phyloP scores from a whole-genome alignment of 2,113 vertebrate genomes.

The Hemibagrus wyckioides region DNA sequence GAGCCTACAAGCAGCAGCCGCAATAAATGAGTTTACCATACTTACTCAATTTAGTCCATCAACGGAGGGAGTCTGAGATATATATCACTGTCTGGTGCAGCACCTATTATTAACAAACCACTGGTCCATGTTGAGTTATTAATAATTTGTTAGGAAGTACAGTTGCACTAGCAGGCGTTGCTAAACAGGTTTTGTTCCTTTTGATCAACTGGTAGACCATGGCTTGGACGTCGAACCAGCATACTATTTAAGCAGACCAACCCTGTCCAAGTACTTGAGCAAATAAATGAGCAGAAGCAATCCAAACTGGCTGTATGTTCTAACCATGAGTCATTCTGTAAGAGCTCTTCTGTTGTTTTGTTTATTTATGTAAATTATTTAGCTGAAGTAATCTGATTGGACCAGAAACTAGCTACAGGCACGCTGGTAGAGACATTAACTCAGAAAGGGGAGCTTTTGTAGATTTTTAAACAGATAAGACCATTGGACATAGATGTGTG shows the following conservation, averaged over 20 bases:
- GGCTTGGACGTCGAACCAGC: not conserved
- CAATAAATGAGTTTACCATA: conserved; percentile 15
- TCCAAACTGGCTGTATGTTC: not conserved
- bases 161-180: not conserved
- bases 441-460: not conserved
- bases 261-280: not conserved
- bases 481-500: not conserved
- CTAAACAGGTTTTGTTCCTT: not conserved
- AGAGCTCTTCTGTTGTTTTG: not conserved
- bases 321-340: not conserved
- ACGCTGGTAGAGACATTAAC: not conserved
- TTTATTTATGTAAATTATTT: not conserved
- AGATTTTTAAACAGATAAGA: not conserved
- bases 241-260: not conserved
- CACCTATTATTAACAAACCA: not conserved
- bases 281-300: not conserved
- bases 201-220: not conserved
- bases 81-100: not conserved
- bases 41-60: not conserved
- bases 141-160: not conserved
- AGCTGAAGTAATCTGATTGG: not conserved
- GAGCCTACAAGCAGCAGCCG: conserved; percentile 82
- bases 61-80: not conserved
- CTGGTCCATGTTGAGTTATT: not conserved
- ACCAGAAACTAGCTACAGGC: not conserved